phyloP scores from a whole-genome alignment of 1,140 invertebrate species.

The Ceratitis capitata region DNA sequence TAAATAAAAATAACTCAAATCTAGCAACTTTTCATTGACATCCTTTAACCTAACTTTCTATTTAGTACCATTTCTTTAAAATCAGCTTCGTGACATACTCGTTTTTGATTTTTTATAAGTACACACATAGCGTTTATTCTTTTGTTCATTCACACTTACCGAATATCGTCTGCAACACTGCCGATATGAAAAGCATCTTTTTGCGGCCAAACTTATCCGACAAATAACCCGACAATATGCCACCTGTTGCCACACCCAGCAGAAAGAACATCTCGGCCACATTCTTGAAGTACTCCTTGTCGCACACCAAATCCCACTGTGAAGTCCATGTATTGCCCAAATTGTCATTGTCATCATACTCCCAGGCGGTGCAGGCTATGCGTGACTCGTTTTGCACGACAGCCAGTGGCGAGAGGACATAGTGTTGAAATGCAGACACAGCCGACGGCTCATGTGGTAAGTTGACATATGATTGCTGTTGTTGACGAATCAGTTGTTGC shows the following conservation, averaged over 20 bases:
- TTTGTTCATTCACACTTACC: slow-evolving; percentile 61
- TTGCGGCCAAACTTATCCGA: slow-evolving; percentile 83
- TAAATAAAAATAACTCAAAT: too few species aligned
- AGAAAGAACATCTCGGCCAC: slow-evolving; percentile 77
- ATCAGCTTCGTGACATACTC: too few species aligned
- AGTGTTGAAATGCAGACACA: slow-evolving; percentile 22
- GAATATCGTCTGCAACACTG: slow-evolving; percentile 74
- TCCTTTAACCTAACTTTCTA: too few species aligned
- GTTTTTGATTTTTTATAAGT: too few species aligned
- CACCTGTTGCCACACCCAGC: slow-evolving; percentile 74
- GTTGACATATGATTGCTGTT: not conserved
- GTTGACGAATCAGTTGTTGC: not conserved
- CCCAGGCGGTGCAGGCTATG: slow-evolving; percentile 72
- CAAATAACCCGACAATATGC: slow-evolving; percentile 75
- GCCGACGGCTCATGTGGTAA: not conserved
- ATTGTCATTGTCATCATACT: slow-evolving; percentile 72
- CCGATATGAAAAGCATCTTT: slow-evolving; percentile 75
- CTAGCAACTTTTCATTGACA: too few species aligned
- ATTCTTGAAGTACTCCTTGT: slow-evolving; percentile 71
- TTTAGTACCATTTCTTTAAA: too few species aligned
- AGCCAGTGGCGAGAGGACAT: slow-evolving; percentile 13
- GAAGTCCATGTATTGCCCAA: slow-evolving; percentile 72
- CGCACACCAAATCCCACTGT: slow-evolving; percentile 75
- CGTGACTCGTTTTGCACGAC: slow-evolving; percentile 39
- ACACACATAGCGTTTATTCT: too few species aligned